Evolutionary conservation across 2,888 invertebrate genomes (phyloP).

Genomic region (Spilosoma lubricipeda): DNA sequence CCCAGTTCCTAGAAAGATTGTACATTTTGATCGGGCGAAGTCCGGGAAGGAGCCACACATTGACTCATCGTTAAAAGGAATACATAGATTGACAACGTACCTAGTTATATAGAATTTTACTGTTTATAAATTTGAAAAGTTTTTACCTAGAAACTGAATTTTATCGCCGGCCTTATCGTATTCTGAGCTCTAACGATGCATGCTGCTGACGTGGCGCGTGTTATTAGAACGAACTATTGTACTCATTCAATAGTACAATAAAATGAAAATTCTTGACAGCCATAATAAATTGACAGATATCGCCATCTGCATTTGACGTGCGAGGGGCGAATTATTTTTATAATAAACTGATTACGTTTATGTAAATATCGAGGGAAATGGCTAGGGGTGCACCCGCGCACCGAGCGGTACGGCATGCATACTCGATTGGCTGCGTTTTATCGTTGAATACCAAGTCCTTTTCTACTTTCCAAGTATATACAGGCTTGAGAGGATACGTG

Average conservation of each 20-base stretch:
- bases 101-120: background rate
- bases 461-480: constrained; percentile 15
- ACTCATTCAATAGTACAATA: constrained; percentile 16
- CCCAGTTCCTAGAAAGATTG: constrained; percentile 2
- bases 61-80: background rate
- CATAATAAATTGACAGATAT: constrained; percentile 27
- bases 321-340: constrained; percentile 35
- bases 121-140: background rate
- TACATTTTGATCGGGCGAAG: constrained; percentile 1
- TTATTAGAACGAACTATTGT: constrained; percentile 9
- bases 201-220: constrained; percentile 22
- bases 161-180: constrained; percentile 4
- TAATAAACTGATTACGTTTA: constrained; percentile 37
- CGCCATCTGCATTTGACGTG: constrained; percentile 32
- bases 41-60: background rate
- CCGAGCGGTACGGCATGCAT: constrained; percentile 4
- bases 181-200: constrained; percentile 16
- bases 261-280: constrained; percentile 18
- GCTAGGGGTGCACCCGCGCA: constrained; percentile 3
- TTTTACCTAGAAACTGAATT: constrained; percentile 5
- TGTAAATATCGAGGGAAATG: constrained; percentile 25
- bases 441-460: constrained; percentile 16
- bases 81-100: background rate
- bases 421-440: constrained; percentile 9
- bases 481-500: constrained; percentile 14